Conservation (phyloP, 2,113 vertebrate genomes). For the Myrmecobius fasciatus region DNA sequence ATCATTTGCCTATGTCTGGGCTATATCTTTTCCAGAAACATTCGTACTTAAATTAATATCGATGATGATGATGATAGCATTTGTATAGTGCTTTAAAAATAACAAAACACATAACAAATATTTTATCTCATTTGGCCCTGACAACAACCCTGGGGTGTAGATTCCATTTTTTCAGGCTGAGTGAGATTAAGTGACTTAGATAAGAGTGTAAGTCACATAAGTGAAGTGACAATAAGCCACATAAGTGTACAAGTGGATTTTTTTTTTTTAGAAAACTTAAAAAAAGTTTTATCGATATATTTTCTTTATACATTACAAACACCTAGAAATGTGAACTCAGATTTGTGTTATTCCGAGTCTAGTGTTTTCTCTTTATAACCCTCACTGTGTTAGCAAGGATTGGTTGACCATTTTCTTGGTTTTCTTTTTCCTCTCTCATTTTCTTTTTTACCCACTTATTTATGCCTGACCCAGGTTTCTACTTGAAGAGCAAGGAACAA, state of each 20-base stretch:
- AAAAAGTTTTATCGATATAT: background rate
- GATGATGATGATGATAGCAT: background rate
- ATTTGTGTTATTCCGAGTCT: background rate
- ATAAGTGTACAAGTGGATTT: background rate
- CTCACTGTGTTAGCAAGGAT: background rate
- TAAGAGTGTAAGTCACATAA: no score
- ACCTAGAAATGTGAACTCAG: background rate
- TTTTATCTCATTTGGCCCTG: background rate
- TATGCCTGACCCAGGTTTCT: background rate
- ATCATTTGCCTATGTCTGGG: background rate
- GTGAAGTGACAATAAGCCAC: no score
- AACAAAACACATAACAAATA: background rate
- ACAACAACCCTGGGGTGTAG: background rate
- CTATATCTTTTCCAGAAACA: background rate
- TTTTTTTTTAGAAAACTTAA: background rate
- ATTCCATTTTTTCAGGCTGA: background rate
- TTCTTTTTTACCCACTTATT: fast-evolving
- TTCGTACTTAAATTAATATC: background rate
- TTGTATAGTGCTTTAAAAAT: background rate
- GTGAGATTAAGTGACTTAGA: background rate
- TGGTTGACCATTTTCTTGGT: background rate
- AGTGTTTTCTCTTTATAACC: background rate
- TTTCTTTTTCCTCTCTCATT: background rate
- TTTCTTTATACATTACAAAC: background rate
- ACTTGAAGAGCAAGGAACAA: background rate